A percentile compares a stretch with the other conserved stretches of the same genome.
Conservation (phyloP, 2,888 invertebrate species). For the Rhagonycha fulva region DNA sequence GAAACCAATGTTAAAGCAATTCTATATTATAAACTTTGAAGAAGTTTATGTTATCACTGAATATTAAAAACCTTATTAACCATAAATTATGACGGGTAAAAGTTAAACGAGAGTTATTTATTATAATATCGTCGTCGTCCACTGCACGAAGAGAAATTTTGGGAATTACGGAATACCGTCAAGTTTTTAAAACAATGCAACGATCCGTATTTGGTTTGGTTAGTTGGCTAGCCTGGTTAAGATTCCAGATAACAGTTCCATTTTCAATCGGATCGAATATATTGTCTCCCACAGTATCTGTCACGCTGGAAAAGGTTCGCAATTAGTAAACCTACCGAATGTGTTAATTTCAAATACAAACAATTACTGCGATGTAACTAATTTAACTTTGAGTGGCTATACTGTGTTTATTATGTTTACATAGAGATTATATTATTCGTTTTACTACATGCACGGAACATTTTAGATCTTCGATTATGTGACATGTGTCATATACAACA, state of each 20-base stretch:
- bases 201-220: not conserved
- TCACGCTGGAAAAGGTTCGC: not conserved
- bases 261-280: too few species aligned
- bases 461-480: constrained; percentile 2
- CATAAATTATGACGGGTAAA: not conserved
- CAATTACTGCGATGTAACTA: not conserved
- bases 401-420: not conserved
- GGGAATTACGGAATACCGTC: not conserved
- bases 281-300: not conserved
- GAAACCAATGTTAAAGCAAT: not conserved
- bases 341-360: not conserved
- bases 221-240: not conserved
- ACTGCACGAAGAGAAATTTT: not conserved
- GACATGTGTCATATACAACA: not conserved
- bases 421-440: not conserved
- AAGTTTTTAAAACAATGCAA: not conserved
- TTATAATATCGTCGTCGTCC: not conserved
- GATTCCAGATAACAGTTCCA: too few species aligned
- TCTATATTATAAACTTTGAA: not conserved
- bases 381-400: not conserved
- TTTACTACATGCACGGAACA: not conserved
- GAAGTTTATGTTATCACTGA: not conserved
- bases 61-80: not conserved
- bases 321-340: not conserved
- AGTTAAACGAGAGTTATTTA: not conserved